Base-by-base conservation (phyloP, 2,797 vertebrate species). In the Menidia menidia region DNA sequence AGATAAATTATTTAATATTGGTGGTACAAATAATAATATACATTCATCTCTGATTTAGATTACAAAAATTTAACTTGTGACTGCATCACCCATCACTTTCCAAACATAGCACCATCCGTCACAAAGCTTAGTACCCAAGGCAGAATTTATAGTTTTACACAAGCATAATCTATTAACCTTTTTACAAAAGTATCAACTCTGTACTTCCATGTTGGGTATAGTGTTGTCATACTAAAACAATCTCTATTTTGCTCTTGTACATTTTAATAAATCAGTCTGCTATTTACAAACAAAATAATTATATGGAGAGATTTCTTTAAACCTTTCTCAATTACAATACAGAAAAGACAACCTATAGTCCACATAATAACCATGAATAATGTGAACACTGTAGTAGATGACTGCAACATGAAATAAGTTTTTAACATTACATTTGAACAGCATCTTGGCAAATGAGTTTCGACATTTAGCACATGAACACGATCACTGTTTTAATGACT, bases 131-230 rank as follows among this genome's bases (percentile, higher is more conserved):
- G 67, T 71, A 45, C 47, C 60, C 35, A 39, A 7, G 35, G 80
- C 56, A 78, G 58, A 75, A 44, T 64, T 82, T 31, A 58, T 60
- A 39, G 63, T 65, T 64, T n/a, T 60, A 62, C 25, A 50, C 6
- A 30, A 15, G 72, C 59, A 51, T 30, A 55, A 56, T 74, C 16
- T 6, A 52, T 51, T n/a, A 48, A 18, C 57, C 31, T 8, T 61
- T 15, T 53, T 55, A 32, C 42, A 80, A 67, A 25, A 78, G 60
- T 50, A 68, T 31, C 30, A 7, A 42, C 48, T 62, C 25, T 60
- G 18, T 63, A 80, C 82, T 71, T 82, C 81, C 81, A 83, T 35
- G 51, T 35, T 64, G 7, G 1, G 56, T 39, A 60, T 19, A 66
- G 44, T 56, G 32, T 59, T 67, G 56, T 59, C 14, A 68, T n/a